Conservation (phyloP, 30 jellyfish, hydroid and myxozoan species). For the Pseudorhiza aurosa region DNA sequence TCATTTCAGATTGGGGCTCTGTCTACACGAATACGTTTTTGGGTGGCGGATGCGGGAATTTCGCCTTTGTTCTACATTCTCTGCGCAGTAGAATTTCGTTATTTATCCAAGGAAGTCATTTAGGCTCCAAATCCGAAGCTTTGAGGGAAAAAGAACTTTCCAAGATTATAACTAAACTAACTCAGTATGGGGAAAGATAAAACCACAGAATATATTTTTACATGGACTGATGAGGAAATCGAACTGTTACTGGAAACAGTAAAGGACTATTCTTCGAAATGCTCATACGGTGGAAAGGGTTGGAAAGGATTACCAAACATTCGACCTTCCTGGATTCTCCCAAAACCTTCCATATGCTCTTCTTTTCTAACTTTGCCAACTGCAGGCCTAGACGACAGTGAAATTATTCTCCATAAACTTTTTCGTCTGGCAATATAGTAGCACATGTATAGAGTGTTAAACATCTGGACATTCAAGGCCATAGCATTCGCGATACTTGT, state of each 20-base stretch:
- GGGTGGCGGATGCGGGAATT: slow-evolving; percentile 16
- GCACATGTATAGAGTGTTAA: slow-evolving; percentile 1
- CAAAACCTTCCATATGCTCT: slow-evolving; percentile 12
- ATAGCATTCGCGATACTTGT: slow-evolving; percentile 20
- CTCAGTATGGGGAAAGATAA: slow-evolving; percentile 17
- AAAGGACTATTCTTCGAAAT: slow-evolving; percentile 21
- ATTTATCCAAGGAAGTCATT: neutral
- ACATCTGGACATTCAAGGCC: slow-evolving; percentile 18
- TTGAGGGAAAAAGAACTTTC: slow-evolving; percentile 1
- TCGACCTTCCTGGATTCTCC: slow-evolving; percentile 32
- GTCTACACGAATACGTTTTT: no score
- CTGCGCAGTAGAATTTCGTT: slow-evolving; percentile 10
- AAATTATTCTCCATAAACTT: slow-evolving; percentile 7
- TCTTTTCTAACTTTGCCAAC: slow-evolving; percentile 12
- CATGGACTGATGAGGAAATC: slow-evolving; percentile 62
- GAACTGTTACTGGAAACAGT: no score
- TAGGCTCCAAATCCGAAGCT: slow-evolving; percentile 19
- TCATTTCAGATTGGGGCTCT: neutral
- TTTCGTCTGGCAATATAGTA: slow-evolving; percentile 13
- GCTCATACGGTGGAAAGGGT: slow-evolving; percentile 31
- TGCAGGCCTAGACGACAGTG: slow-evolving; percentile 14
- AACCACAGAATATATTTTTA: slow-evolving; percentile 10
- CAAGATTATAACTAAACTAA: slow-evolving; percentile 1
- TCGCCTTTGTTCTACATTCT: slow-evolving; percentile 14
- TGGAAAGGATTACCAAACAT: slow-evolving; percentile 45